These are phyloP conservation scores for Turritopsis rubra DNA, from an alignment of 30 jellyfish, hydroid and myxozoan species.

Conservation along the genomic window DNA sequence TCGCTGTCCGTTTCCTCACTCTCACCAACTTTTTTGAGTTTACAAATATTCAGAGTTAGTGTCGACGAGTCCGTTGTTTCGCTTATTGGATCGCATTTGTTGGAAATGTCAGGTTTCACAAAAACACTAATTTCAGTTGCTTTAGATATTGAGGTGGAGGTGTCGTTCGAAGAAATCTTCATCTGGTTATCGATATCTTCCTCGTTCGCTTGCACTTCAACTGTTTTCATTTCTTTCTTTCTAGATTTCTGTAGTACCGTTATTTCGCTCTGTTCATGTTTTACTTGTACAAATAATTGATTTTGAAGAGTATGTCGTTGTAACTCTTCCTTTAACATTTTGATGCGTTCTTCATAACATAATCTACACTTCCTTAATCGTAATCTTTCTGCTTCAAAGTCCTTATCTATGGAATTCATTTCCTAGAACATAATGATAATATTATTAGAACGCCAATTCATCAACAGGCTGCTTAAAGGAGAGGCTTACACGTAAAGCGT, in stretches of 20 bases:
- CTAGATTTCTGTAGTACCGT: not conserved
- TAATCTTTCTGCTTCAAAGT: constrained; percentile 2
- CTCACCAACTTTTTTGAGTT: not conserved
- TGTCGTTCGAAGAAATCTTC: no score
- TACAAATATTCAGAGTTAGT: no score
- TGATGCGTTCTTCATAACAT: constrained; percentile 28
- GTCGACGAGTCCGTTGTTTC: not conserved
- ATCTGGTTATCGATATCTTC: constrained; percentile 7
- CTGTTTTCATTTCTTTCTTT: constrained; percentile 21
- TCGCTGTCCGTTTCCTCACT: not conserved
- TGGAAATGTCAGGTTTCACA: not conserved
- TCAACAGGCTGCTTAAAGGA: no score
- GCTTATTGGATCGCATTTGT: not conserved
- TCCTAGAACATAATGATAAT: not conserved
- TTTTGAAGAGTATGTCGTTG: constrained; percentile 12
- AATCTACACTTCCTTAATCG: constrained; percentile 24
- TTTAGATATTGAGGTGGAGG: not conserved
- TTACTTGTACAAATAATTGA: constrained; percentile 16
- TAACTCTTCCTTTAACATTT: constrained; percentile 29
- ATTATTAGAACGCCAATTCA: no score
- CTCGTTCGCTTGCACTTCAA: constrained; percentile 33
- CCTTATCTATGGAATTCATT: constrained; percentile 16
- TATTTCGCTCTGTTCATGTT: not conserved
- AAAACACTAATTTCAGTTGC: not conserved
- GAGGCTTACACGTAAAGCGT: no score